These are phyloP conservation scores for Raphicerus campestris DNA, from an alignment of 2,113 vertebrate genomes.

Conservation along the genomic window DNA sequence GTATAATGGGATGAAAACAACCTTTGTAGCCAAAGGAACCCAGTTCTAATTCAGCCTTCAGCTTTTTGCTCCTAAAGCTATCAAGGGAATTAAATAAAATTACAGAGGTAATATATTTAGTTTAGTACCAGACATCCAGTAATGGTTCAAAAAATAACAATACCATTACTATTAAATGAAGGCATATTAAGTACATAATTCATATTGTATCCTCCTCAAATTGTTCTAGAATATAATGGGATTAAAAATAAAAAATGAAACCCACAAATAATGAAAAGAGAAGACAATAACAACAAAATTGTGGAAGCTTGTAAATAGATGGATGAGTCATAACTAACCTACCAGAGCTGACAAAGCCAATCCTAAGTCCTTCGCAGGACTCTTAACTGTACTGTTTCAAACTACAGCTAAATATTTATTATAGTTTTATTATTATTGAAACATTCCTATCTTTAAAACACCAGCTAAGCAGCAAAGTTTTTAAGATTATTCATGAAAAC, in stretches of 20 bases:
- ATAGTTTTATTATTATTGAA: background rate
- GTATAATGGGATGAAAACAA: background rate
- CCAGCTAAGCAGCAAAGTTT: background rate
- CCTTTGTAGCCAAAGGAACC: background rate
- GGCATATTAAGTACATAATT: background rate
- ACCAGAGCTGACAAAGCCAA: background rate
- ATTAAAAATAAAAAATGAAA: constrained; percentile 15
- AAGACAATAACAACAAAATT: background rate
- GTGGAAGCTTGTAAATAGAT: background rate
- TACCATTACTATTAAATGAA: background rate
- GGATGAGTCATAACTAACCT: background rate
- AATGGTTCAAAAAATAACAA: background rate
- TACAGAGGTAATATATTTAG: background rate
- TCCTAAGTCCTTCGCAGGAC: background rate
- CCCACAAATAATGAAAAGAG: background rate
- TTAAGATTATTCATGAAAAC: background rate
- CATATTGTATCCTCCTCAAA: background rate
- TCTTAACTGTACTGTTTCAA: background rate
- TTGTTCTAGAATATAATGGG: background rate
- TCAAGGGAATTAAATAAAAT: background rate
- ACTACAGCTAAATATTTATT: background rate
- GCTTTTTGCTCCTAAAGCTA: background rate
- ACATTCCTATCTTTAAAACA: background rate
- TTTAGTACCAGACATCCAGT: background rate
- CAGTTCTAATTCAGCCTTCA: background rate